Conservation (phyloP, 2,797 vertebrate species). For the Micropoecilia bifurca region DNA sequence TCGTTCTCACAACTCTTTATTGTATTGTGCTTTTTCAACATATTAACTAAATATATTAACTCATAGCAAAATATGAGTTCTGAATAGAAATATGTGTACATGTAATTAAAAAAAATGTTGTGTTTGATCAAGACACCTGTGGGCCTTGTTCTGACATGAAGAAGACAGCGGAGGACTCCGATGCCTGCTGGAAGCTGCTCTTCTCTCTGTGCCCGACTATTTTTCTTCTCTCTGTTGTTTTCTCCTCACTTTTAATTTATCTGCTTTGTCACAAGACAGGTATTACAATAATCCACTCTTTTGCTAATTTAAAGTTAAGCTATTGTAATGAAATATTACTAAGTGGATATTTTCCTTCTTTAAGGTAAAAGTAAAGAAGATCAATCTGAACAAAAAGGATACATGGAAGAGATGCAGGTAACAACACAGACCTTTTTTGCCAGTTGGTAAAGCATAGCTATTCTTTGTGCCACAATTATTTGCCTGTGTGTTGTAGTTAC, state of each 20-base stretch:
- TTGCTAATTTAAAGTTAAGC: background rate
- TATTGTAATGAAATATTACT: background rate
- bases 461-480: background rate
- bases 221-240: background rate
- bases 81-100: background rate
- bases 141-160: background rate
- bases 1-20: background rate
- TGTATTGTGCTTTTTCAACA: background rate
- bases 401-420: background rate
- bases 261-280: background rate
- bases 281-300: background rate
- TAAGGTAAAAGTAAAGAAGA: background rate
- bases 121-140: slow-evolving; percentile 4
- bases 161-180: background rate
- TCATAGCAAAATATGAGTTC: background rate
- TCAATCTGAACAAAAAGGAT: background rate
- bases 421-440: background rate
- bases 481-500: background rate
- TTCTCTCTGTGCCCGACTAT: slow-evolving; percentile 42
- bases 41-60: background rate
- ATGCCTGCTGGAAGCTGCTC: slow-evolving; percentile 27
- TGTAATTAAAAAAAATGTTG: background rate
- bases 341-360: background rate
- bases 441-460: background rate
- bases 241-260: background rate